Conservation (phyloP, 2,113 vertebrate species). For the Siniperca knerii region DNA sequence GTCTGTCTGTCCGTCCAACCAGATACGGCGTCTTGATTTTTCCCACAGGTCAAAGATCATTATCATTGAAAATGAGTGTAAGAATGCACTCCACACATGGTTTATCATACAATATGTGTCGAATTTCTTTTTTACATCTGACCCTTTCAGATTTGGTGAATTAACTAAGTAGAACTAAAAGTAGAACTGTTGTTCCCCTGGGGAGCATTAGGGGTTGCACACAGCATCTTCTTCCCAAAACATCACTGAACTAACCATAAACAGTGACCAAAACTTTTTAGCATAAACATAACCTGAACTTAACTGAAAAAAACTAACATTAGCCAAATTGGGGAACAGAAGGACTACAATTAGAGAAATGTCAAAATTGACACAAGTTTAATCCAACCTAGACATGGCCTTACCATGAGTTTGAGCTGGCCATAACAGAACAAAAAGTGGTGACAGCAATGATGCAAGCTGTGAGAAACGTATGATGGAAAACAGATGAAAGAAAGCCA, state of each 20-base stretch:
- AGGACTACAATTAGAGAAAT: background rate
- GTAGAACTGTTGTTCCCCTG: background rate
- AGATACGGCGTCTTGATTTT: background rate
- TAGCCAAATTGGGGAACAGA: background rate
- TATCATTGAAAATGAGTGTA: background rate
- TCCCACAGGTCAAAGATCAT: background rate
- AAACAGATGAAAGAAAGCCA: slow-evolving; percentile 10
- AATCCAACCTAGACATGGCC: background rate
- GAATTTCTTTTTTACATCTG: background rate
- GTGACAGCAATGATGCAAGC: background rate
- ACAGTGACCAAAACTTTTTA: background rate
- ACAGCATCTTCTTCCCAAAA: slow-evolving; percentile 4
- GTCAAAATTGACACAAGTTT: background rate
- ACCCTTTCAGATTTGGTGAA: background rate
- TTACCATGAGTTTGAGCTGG: background rate
- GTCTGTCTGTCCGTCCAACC: background rate
- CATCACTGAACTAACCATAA: background rate
- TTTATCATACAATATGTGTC: background rate
- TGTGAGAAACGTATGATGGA: background rate
- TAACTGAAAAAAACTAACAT: background rate
- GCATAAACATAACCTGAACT: background rate
- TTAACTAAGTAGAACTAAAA: background rate
- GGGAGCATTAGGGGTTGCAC: background rate
- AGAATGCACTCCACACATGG: background rate
- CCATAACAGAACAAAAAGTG: background rate